These are phyloP conservation scores for Lordiphosa mommai DNA, from an alignment of 1,140 invertebrate genomes.

Conservation along the genomic window DNA sequence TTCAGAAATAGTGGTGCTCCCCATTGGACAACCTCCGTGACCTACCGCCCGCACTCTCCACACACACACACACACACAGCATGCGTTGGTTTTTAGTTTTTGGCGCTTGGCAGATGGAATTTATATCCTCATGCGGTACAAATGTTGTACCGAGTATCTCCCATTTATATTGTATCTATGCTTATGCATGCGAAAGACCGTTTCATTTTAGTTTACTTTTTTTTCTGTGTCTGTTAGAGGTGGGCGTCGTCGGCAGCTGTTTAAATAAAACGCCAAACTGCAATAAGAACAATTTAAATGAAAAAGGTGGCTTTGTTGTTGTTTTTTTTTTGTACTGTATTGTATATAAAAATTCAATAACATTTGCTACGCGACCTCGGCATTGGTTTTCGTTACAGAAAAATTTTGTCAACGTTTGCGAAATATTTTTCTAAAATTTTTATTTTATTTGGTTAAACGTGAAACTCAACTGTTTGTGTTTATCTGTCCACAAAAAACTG, in stretches of 20 bases:
- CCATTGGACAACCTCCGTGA: too few species aligned
- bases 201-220: constrained; percentile 1
- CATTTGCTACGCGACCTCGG: constrained; percentile 55
- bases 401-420: constrained; percentile 42
- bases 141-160: constrained; percentile 1
- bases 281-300: constrained; percentile 15
- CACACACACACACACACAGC: too few species aligned
- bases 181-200: constrained; percentile 37
- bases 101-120: constrained; percentile 65
- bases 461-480: neutral
- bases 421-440: constrained; percentile 54
- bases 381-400: constrained; percentile 56
- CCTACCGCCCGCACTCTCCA: too few species aligned
- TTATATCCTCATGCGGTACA: constrained; percentile 34
- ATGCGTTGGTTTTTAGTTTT: constrained; percentile 35
- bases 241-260: constrained; percentile 52
- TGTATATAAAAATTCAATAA: constrained; percentile 64
- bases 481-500: neutral
- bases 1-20: too few species aligned
- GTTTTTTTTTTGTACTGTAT: too few species aligned
- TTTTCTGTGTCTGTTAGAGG: constrained; percentile 1
- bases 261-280: constrained; percentile 51
- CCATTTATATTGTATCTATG: constrained; percentile 48
- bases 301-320: neutral
- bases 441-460: constrained; percentile 8